A percentile compares a stretch with the other conserved stretches of the same genome.
These are phyloP conservation scores for Drosophila falleni DNA, from an alignment of 2,888 invertebrate genomes.

Conservation along the genomic window DNA sequence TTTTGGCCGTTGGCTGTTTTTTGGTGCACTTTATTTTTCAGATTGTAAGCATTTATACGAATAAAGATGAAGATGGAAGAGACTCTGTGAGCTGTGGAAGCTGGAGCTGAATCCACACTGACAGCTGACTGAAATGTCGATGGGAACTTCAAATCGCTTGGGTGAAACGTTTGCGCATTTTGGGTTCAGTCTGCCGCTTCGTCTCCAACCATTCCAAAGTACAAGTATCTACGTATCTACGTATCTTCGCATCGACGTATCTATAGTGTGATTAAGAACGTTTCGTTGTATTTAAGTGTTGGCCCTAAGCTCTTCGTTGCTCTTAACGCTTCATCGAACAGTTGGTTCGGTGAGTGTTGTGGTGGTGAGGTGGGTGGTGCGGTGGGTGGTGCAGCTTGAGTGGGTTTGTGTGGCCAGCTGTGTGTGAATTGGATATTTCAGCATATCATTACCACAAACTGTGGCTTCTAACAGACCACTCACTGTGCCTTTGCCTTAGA, in stretches of 20 bases:
- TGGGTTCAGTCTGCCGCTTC: slow-evolving; percentile 7
- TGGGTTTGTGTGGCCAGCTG: slow-evolving; percentile 19
- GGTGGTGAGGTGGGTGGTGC: slow-evolving; percentile 14
- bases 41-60: slow-evolving; percentile 63
- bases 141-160: slow-evolving; percentile 53
- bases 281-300: slow-evolving; percentile 74
- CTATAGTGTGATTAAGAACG: slow-evolving; percentile 74
- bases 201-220: not conserved
- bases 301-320: slow-evolving; percentile 66
- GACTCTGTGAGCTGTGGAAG: not conserved
- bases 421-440: slow-evolving; percentile 36
- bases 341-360: slow-evolving; percentile 30
- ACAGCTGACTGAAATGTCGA: slow-evolving; percentile 75
- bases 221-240: slow-evolving; percentile 21
- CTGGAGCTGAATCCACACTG: slow-evolving; percentile 32
- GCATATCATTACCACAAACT: slow-evolving; percentile 63
- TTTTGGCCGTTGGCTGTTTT: slow-evolving; percentile 37
- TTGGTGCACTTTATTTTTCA: slow-evolving; percentile 64
- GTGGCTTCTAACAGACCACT: slow-evolving; percentile 34
- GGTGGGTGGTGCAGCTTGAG: slow-evolving; percentile 1
- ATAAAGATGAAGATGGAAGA: too few relatives aligned
- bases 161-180: slow-evolving; percentile 25
- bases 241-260: slow-evolving; percentile 40
- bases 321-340: slow-evolving; percentile 63
- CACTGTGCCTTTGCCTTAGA: slow-evolving; percentile 31